These are phyloP conservation scores for Enteromius trimaculatus DNA, from an alignment of 2,797 vertebrate genomes.

Conservation along the genomic window DNA sequence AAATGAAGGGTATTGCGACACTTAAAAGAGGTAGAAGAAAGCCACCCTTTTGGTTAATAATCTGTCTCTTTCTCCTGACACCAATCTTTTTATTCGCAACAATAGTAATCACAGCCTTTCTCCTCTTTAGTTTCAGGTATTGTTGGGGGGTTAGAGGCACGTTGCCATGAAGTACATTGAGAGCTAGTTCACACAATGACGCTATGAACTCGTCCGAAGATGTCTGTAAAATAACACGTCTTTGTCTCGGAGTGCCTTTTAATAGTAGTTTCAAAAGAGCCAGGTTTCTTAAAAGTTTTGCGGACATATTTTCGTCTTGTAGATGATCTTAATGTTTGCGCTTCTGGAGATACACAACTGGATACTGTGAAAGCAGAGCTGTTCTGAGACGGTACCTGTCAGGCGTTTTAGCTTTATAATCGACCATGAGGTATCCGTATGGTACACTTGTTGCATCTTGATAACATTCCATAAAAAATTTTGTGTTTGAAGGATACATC, in stretches of 20 bases:
- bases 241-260: slow-evolving; percentile 3
- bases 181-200: neutral
- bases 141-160: neutral
- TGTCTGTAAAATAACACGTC: neutral
- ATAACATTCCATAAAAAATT: neutral
- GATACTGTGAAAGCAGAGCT: neutral
- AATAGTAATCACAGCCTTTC: neutral
- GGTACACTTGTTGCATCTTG: neutral
- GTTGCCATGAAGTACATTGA: neutral
- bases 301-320: neutral
- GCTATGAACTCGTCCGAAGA: neutral
- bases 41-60: neutral
- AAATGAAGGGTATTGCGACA: neutral
- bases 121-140: neutral
- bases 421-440: neutral
- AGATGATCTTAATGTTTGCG: neutral
- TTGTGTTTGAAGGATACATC: no score
- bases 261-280: neutral
- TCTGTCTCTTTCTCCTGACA: neutral
- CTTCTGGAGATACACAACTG: neutral
- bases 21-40: neutral
- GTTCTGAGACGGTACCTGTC: neutral
- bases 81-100: neutral
- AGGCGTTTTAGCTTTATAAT: neutral
- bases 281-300: neutral